Percentiles rank a stretch among this genome's conserved stretches.
These are phyloP conservation scores for Saxicola maurus DNA, from an alignment of 2,797 vertebrate species.

Conservation along the genomic window DNA sequence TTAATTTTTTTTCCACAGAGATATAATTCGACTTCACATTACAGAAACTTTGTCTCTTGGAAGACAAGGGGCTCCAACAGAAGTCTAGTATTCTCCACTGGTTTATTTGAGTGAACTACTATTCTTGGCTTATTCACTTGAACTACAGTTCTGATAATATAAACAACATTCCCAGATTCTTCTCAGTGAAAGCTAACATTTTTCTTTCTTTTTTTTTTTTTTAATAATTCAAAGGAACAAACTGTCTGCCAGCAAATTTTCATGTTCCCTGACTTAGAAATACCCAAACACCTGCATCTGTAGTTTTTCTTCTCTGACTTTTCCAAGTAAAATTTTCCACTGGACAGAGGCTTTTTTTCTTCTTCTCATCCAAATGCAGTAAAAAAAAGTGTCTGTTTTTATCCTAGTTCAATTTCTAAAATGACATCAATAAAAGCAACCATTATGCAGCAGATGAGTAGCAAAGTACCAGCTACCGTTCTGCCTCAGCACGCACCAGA, in stretches of 20 bases:
- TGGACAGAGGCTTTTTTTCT: not conserved
- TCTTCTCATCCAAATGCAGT: not conserved
- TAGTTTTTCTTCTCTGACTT: not conserved
- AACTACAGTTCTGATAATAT: not conserved
- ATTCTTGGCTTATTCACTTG: not conserved
- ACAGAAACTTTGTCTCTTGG: not conserved
- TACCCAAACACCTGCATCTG: not conserved
- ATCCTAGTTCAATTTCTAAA: not conserved
- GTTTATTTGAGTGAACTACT: not conserved
- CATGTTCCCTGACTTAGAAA: not conserved
- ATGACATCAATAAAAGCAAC: not conserved
- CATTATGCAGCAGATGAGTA: not conserved
- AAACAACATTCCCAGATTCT: not conserved
- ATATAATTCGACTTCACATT: not conserved
- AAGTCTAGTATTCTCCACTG: not conserved
- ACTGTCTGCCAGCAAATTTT: conserved; percentile 6
- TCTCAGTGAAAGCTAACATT: not conserved
- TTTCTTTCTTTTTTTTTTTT: not conserved
- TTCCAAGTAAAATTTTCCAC: not conserved
- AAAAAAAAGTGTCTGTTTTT: not conserved
- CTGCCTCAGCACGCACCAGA: not conserved
- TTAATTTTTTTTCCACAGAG: not conserved
- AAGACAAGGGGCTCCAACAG: not conserved
- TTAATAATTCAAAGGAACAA: not conserved
- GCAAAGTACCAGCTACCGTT: not conserved